Conservation (phyloP, 2,888 invertebrate species). For the Drosophila villosipedis region DNA sequence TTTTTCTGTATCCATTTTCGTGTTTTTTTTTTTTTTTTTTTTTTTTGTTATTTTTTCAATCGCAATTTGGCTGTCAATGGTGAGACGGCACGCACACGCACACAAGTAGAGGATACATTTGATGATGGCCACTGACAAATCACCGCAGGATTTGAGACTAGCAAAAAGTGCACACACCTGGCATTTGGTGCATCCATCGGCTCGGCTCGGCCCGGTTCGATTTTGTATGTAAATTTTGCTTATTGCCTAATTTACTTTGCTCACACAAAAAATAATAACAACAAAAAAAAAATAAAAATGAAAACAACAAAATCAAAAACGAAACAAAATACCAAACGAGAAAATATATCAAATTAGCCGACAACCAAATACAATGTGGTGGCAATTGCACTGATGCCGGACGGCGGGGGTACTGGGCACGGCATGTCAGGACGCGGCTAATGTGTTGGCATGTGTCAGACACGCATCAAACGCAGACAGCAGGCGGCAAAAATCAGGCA, state of each 20-base stretch:
- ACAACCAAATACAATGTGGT: conserved; percentile 34
- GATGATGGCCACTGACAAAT: conserved; percentile 52
- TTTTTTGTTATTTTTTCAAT: background rate
- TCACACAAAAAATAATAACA: conserved; percentile 25
- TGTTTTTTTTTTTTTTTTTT: background rate
- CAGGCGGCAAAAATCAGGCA: conserved; percentile 40
- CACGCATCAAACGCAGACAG: conserved; percentile 67
- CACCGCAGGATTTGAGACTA: conserved; percentile 44
- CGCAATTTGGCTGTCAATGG: conserved; percentile 67
- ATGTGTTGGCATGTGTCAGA: conserved; percentile 76
- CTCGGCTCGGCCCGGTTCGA: conserved; percentile 23
- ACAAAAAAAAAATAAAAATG: conserved; percentile 8
- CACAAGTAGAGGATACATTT: conserved; percentile 25
- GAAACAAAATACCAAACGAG: conserved; percentile 30
- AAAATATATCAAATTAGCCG: conserved; percentile 37
- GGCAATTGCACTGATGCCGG: conserved; percentile 15
- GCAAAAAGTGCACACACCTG: conserved; percentile 44
- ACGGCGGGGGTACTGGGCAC: conserved; percentile 2
- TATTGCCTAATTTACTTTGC: conserved; percentile 59
- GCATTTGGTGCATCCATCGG: background rate
- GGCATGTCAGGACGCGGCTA: conserved; percentile 46
- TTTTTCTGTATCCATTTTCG: background rate
- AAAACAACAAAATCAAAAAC: background rate
- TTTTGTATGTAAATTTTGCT: conserved; percentile 68
- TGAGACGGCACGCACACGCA: conserved; percentile 56